Conservation (phyloP, 2,888 invertebrate species). For the Synanthedon formicaeformis region DNA sequence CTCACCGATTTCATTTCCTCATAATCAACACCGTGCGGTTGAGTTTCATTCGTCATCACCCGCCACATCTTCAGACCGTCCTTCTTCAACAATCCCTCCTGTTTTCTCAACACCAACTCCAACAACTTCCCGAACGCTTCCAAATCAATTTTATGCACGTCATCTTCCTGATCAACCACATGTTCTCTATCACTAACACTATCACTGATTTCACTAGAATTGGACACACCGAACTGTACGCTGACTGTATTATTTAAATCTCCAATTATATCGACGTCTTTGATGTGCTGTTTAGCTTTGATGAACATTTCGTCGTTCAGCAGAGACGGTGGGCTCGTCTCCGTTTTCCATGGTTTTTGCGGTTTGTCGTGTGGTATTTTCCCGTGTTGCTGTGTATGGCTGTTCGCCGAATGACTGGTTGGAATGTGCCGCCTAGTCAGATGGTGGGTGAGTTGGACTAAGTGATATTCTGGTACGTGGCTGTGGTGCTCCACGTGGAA, state of each 20-base stretch:
- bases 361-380: conserved; percentile 55
- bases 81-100: conserved; percentile 81
- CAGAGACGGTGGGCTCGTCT: conserved; percentile 42
- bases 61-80: conserved; percentile 85
- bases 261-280: conserved; percentile 55
- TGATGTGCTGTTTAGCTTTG: conserved; percentile 42
- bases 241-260: conserved; percentile 56
- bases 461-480: conserved; percentile 86
- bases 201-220: conserved; percentile 50
- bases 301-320: conserved; percentile 59
- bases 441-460: conserved; percentile 80
- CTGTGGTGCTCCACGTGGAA: conserved; percentile 86
- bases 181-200: conserved; percentile 37
- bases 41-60: conserved; percentile 80
- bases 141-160: conserved; percentile 76
- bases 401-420: conserved; percentile 35
- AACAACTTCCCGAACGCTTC: conserved; percentile 84
- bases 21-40: conserved; percentile 83
- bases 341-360: conserved; percentile 34
- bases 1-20: conserved; percentile 81
- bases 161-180: conserved; percentile 48
- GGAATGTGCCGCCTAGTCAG: conserved; percentile 52
- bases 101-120: conserved; percentile 80
- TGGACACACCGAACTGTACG: conserved; percentile 46
- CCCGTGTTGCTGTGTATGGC: conserved; percentile 21